Conservation (phyloP, 2,797 vertebrate genomes). For the Enoplosus armatus region DNA sequence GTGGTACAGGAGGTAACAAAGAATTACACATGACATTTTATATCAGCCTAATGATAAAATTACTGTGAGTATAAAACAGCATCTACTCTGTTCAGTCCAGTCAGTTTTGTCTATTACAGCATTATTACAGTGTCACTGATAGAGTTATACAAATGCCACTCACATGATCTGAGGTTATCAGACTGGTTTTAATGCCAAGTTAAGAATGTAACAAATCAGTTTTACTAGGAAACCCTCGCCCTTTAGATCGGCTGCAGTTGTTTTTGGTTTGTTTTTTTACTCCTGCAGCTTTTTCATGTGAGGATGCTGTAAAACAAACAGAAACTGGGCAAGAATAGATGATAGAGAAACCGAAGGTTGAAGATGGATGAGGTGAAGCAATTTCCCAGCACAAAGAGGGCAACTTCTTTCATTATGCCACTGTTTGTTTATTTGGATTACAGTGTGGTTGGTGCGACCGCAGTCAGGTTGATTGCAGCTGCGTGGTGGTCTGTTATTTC, state of each 20-base stretch:
- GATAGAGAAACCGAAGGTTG: constrained; percentile 22
- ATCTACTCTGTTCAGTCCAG: background rate
- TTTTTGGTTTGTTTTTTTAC: background rate
- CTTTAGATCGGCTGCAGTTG: background rate
- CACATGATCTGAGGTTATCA: background rate
- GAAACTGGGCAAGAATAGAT: constrained; percentile 22
- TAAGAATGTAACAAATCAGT: background rate
- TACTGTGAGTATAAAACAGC: background rate
- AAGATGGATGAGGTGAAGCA: constrained; percentile 56
- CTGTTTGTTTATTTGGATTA: constrained; percentile 74
- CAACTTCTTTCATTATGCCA: constrained; percentile 63
- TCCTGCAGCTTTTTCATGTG: constrained; percentile 8
- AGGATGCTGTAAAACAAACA: constrained; percentile 31
- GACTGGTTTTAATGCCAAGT: background rate
- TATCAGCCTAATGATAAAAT: background rate
- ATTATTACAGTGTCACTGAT: background rate
- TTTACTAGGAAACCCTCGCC: background rate
- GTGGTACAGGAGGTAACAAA: background rate
- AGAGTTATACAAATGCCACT: background rate
- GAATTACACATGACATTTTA: no score
- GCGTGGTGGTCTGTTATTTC: constrained; percentile 72
- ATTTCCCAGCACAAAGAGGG: constrained; percentile 44
- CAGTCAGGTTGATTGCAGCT: constrained; percentile 75
- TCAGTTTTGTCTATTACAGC: background rate
- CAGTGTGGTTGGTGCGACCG: constrained; percentile 44